A percentile compares a stretch with the other conserved stretches of the same genome.
phyloP scores from a whole-genome alignment of 2,113 vertebrate genomes.

The Aleadryas rufinucha region DNA sequence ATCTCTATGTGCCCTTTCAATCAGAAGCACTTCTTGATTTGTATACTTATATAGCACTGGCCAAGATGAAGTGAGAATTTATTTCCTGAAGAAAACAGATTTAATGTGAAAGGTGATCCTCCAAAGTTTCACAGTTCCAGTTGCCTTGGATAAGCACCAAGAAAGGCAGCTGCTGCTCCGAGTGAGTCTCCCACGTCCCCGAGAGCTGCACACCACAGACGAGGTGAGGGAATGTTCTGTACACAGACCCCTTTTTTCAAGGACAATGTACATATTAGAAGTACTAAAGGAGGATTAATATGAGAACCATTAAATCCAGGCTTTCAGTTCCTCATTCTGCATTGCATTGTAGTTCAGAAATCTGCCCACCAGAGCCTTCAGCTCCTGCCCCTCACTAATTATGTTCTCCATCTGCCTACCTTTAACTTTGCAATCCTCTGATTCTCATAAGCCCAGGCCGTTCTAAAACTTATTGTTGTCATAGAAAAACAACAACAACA shows the following conservation, averaged over 20 bases:
- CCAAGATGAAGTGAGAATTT: conserved; percentile 25
- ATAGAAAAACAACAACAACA: background rate
- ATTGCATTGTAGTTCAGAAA: background rate
- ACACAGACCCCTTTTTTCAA: background rate
- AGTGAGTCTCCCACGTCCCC: background rate
- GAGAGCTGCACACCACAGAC: background rate
- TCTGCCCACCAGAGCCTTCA: background rate
- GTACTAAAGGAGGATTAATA: background rate
- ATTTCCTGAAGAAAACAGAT: conserved; percentile 10
- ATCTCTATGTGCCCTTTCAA: background rate
- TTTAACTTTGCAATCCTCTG: background rate
- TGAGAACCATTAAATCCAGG: background rate
- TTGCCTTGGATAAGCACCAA: background rate
- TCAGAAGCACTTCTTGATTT: conserved; percentile 11
- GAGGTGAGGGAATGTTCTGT: background rate
- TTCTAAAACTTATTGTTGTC: background rate
- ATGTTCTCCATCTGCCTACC: background rate
- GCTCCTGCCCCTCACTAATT: background rate
- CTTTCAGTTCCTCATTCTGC: background rate
- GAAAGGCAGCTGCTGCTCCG: background rate
- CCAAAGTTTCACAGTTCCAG: background rate
- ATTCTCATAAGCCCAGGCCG: background rate
- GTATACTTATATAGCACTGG: background rate
- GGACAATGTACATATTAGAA: background rate
- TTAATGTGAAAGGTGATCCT: conserved; percentile 34